Evolutionary conservation across 2,113 vertebrate genomes (phyloP), one percentile per base, ranked within the genome.

Genomic region (Theristicus caerulescens): DNA sequence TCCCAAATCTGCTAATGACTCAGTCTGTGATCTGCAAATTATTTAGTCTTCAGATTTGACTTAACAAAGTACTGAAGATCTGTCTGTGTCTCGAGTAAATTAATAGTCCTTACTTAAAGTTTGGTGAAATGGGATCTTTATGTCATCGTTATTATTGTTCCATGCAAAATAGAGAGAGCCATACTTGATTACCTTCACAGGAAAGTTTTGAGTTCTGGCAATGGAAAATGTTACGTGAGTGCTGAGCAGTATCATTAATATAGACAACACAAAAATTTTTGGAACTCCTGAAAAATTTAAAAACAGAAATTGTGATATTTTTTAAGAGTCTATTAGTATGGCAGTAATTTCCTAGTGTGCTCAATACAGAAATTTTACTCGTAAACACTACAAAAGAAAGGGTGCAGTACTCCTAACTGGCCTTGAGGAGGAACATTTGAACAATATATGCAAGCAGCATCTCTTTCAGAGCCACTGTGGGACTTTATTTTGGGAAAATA

Each of bases 341-440:
- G 32, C 66, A 64, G 38, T 54, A 7, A 32, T 80, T 54, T 76
- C 57, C 70, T 64, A 7, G 42, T 16, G 26, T 79, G 61, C 24
- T 47, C 34, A 61, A 34, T 14, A 42, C 52, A 62, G 82, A 25
- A 31, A 42, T 82, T 70, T 49, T 73, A 25, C 22, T 31, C 0
- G 15, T 26, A 16, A 86, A 62, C 38, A 54, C 16, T 4, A 17
- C 2, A 34, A 62, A 36, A 27, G 26, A 27, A 65, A 80, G 76
- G 80, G 13, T 96, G 95, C 88, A 97, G 72, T 97, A 89, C 94
- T 87, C 49, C 70, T 89, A 26, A 40, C 44, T 88, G 86, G 91
- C 93, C 94, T 96, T 69, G 38, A 86, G 86, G 96, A 91, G 95
- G 95, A 97, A 92, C 66, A 72, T 94, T 82, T 80, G 81, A 95